Base-by-base conservation (phyloP, 1,140 invertebrate species). In the Drosophila persimilis region DNA sequence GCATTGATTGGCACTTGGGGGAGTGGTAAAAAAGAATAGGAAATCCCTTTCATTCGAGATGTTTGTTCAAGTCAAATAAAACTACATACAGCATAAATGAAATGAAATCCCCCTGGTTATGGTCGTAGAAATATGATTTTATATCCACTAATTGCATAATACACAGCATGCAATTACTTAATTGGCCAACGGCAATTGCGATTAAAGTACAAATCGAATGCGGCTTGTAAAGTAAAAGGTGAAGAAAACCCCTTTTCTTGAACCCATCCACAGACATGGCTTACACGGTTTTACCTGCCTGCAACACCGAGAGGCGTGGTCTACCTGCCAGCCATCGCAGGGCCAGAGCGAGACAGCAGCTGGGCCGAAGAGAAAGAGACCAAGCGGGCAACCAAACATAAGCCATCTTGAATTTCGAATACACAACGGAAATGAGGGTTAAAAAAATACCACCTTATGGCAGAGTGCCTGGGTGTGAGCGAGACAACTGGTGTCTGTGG, bases 111-210 rank as follows among this genome's bases (percentile, higher is more conserved):
- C 31, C 31, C 11, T 11, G 35, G 53, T 80, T 77, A 73, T 62
- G 61, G 50, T 61, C 64, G 69, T 77, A 57, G 62, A 74, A 78
- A 74, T 64, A 81, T 81, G 64, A 71, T 77, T 85, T 86, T 85
- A 85, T 43, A 61, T 54, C 73, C 80, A 77, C 73, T 85, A 85
- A 85, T 85, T 85, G 80, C 80, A 77, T 86, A 86, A 86, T 74
- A 64, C 74, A 70, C 73, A 57, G 47, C 41, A 61, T 71, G 73
- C 63, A 86, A 86, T 86, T 86, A 86, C 80, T 85, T 80, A 85
- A 86, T 85, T 85, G 77, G 73, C 72, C 80, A 80, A 67, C 66
- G 80, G 80, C 80, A 81, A 77, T 86, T 64, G 83, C 67, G 86
- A 85, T 86, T 81, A 75, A 53, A 67, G 26, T 74, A 77, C 81